These are phyloP conservation scores for Magallana angulata DNA, from an alignment of 1,140 invertebrate species.

Conservation along the genomic window DNA sequence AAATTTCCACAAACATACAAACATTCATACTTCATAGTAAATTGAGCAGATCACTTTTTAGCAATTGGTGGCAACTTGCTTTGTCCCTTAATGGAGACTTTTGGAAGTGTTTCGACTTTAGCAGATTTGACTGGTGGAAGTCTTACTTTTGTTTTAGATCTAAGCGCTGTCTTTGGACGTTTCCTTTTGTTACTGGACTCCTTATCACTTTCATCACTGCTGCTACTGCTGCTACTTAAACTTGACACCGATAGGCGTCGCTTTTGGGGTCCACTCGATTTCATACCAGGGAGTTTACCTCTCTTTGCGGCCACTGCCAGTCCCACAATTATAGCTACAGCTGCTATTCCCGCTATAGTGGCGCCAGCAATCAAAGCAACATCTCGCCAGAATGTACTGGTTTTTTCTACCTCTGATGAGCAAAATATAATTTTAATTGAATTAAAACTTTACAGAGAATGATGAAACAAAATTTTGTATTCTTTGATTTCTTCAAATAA, in stretches of 20 bases:
- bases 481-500: too few species aligned
- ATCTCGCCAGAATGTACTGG: not conserved
- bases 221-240: slow-evolving; percentile 7
- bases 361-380: slow-evolving; percentile 26
- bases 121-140: not conserved
- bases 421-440: not conserved
- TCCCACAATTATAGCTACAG: slow-evolving; percentile 5
- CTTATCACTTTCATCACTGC: not conserved
- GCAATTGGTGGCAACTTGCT: slow-evolving; percentile 1
- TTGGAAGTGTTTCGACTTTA: not conserved
- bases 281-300: slow-evolving; percentile 17
- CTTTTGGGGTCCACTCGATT: not conserved
- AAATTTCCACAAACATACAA: too few species aligned
- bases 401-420: slow-evolving; percentile 2
- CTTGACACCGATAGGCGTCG: slow-evolving; percentile 32
- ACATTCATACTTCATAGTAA: not conserved
- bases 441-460: too few species aligned
- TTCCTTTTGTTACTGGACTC: not conserved
- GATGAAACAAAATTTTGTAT: too few species aligned
- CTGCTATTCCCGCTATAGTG: not conserved
- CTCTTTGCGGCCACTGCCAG: not conserved
- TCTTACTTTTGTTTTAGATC: slow-evolving; percentile 25
- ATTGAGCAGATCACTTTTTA: not conserved
- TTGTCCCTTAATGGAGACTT: not conserved
- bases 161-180: not conserved